Evolutionary conservation across 1,140 invertebrate genomes (phyloP), one percentile per base, ranked within the genome.

Genomic region (Zaprionus gabonicus): DNA sequence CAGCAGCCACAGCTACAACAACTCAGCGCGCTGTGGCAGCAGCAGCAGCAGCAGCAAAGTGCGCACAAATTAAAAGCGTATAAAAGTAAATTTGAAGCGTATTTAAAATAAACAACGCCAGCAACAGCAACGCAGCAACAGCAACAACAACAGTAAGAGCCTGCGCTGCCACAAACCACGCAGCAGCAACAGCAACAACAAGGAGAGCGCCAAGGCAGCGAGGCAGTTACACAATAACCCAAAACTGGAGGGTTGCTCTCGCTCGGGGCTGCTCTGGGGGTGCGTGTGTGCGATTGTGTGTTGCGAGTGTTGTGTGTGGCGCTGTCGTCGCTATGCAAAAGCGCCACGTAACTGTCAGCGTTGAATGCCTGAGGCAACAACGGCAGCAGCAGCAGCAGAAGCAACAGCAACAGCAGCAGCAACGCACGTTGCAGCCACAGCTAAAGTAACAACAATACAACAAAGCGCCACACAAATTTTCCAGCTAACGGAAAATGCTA

Each of bases 81-180:
- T 82, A 81, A 82, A 88, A 87, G 83, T 87, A 78, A 83, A 87
- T 83, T 87, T 88, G 84, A 71, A 88, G 81, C 84, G 78, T 83
- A 83, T 87, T 87, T 83, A 79, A 82, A 84, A 84, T 80, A 84
- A 74, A 78, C 44, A 79, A 72, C 23, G 46, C 20, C 65, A 31
- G 7, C 15, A 63, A 58, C 71, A 80, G 59, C 69, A 60, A 44
- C 36, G 15, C 15, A 63, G 55, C 71, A 80, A 55, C 69, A 60
- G 25, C 36, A 17, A 1, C 5, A 63, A 64, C 66, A 77, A 62
- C 71, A 34, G 9, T 60, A 49, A 9, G 5, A 41, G 38, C 38
- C 31, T 34, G 31, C 34, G 31, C 44, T 71, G 53, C 66, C 66
- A 64, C n/a, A 31, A 57, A 28, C 46, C 59, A 55, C 12, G 15